Base-by-base conservation (phyloP, 2,113 vertebrate genomes). In the Silurus meridionalis region DNA sequence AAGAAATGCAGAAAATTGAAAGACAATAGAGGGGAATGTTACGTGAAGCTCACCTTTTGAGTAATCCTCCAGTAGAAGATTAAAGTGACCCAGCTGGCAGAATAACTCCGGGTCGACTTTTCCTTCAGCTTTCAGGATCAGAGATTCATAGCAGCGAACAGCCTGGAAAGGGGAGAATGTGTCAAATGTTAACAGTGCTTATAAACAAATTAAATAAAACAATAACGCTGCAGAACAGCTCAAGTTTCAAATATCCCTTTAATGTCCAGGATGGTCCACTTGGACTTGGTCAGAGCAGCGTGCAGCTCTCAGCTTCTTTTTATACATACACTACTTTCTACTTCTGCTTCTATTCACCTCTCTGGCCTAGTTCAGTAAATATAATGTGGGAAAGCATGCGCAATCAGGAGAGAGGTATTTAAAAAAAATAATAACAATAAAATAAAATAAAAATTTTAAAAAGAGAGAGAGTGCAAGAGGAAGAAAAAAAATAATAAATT, bases 51-150 rank as follows among this genome's bases (percentile, higher is more conserved):
- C 95, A 99, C 98, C 98, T 99, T 99, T 99, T 94, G 96, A 94
- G 96, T 98, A 99, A 94, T 99, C 98, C 96, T 99, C 97, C 94
- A 99, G 96, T 90, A 99, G 95, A 89, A 99, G 97, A 94, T 97
- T 98, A 95, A 98, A 99, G 95, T 99, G 98, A 92, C 97, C 98
- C 94, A 99, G 96, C 93, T 98, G 97, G 96, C 98, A 99, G 96
- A 99, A 99, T 94, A 99, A 95, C 94, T 98, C 97, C 89, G 97
- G 96, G 83, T 99, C 98, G 90, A 98, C 97, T 94, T 99, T 99
- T 92, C 98, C 98, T 94, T 99, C 98, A 90, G 97, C 96, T 96
- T 98, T 99, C 95, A 97, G 95, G 94, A 99, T 97, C 91, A 97
- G 93, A 91, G 97, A 96, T 91, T 99, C 96, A 71, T 97, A 99